Evolutionary conservation across 2,797 vertebrate genomes (phyloP).

Genomic region (Perdix hodgsoniae): DNA sequence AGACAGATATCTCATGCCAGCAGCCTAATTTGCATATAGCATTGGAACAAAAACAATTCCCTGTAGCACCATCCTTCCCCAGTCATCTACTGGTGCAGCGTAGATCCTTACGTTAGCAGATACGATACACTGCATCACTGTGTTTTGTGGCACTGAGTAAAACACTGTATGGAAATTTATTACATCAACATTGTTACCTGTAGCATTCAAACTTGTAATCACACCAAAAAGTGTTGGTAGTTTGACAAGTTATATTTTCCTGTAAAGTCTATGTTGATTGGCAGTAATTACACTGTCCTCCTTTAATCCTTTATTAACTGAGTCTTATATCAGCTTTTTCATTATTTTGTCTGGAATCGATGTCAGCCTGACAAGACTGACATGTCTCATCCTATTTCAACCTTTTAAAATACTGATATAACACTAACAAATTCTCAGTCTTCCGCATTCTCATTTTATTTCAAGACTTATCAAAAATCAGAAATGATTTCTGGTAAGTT

Average conservation of each 20-base stretch:
- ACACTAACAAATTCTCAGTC: constrained; percentile 45
- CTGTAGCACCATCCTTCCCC: not conserved
- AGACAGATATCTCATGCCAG: constrained; percentile 42
- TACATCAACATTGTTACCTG: constrained; percentile 62
- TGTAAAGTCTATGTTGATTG: constrained; percentile 63
- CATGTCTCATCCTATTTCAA: constrained; percentile 67
- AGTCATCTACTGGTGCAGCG: not conserved
- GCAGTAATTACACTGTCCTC: constrained; percentile 77
- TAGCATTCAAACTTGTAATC: constrained; percentile 65
- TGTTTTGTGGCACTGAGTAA: constrained; percentile 30
- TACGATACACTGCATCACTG: not conserved
- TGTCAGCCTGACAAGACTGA: constrained; percentile 72
- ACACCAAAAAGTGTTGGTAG: constrained; percentile 71
- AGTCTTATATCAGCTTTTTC: constrained; percentile 70
- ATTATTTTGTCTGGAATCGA: constrained; percentile 76
- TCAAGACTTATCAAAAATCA: constrained; percentile 36
- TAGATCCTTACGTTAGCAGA: not conserved
- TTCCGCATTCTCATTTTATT: constrained; percentile 37
- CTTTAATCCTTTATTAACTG: constrained; percentile 73
- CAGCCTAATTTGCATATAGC: constrained; percentile 22
- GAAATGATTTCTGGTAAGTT: no score
- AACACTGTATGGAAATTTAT: constrained; percentile 41
- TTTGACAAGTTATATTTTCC: constrained; percentile 73
- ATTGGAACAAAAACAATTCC: not conserved
- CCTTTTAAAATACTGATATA: constrained; percentile 68